phyloP scores from a whole-genome alignment of 2,797 vertebrate genomes.

The Typhlichthys eigenmanni region DNA sequence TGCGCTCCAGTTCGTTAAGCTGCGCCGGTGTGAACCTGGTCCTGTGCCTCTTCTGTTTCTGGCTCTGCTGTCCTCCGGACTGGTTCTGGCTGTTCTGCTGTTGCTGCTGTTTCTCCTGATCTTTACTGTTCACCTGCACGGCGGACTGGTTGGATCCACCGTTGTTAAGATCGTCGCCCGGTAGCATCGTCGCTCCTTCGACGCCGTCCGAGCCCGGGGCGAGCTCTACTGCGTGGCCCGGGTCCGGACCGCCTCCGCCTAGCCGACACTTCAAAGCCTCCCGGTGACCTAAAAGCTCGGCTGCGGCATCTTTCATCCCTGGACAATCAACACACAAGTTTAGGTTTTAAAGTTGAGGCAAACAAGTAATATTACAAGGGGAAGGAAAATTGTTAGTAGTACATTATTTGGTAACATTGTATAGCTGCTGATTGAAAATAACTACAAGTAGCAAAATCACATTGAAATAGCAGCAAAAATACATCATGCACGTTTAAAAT shows the following conservation, averaged over 20 bases:
- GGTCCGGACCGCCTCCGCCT: conserved; percentile 81
- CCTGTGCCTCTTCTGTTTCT: conserved; percentile 95
- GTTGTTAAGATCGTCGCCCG: conserved; percentile 89
- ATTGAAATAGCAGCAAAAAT: conserved; percentile 19
- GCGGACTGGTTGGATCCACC: conserved; percentile 85
- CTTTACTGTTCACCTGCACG: conserved; percentile 86
- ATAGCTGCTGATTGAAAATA: conserved; percentile 1
- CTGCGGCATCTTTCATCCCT: conserved; percentile 95
- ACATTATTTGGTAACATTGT: conserved; percentile 7
- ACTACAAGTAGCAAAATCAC: neutral
- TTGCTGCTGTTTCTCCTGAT: conserved; percentile 88
- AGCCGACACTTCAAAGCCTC: conserved; percentile 93
- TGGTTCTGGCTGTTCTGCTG: conserved; percentile 80
- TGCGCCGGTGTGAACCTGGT: conserved; percentile 97
- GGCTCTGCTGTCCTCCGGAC: conserved; percentile 72
- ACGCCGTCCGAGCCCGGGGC: conserved; percentile 87
- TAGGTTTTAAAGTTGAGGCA: conserved; percentile 28
- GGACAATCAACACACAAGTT: conserved; percentile 46
- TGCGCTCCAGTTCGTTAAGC: conserved; percentile 95
- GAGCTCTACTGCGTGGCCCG: conserved; percentile 89
- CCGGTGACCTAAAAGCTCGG: conserved; percentile 92
- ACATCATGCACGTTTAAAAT: conserved; percentile 60
- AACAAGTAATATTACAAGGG: neutral
- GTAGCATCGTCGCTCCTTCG: conserved; percentile 90
- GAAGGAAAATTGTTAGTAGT: conserved; percentile 1